Base-by-base conservation (phyloP, 1,140 invertebrate species). In the Plodia interpunctella region DNA sequence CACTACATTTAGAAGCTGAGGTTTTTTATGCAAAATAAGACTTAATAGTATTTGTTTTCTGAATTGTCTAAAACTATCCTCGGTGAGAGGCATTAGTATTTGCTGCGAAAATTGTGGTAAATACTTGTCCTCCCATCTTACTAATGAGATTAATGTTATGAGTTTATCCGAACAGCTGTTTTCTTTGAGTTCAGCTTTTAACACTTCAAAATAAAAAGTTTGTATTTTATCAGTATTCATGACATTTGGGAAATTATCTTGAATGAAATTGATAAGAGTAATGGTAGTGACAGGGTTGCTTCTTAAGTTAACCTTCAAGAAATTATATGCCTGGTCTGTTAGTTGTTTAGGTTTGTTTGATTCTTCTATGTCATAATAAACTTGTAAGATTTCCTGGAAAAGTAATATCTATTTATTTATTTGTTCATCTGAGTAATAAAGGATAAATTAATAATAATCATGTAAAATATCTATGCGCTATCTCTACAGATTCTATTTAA, bases 31-130 rank as follows among this genome's bases (percentile, higher is more conserved):
- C n/a, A 78, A 70, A 20, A 87, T 64, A 11, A 89, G 66, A 32
- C 80, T 83, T 0, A 89, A 72, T 11, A 89, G 63, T 28, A 89
- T 80, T 71, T 87, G 84, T 64, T 89, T 89, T 59, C 75, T 79
- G 21, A 80, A 76, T 63, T 87, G 87, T 58, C 74, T 78, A 35
- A 74, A 85, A 35, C 59, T 57, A 49, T 87, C 84, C 55, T 75
- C 73, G 32, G 76, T 73, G 49, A 87, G 68, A 44, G 69, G 72
- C 54, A 71, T 80, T 11, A 89, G 60, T 35, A 87, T 71, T 44
- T 85, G 62, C 52, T 79, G 70, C 6, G 65, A 64, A 54, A 84
- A 88, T 25, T 74, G 57, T 9, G 76, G 61, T 28, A 82, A 53
- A 52, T 72, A 78, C 18, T 72, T 65, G 21, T 83, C 68, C 59